A percentile compares a stretch with the other conserved stretches of the same genome.
Evolutionary conservation across 1,140 invertebrate genomes (phyloP).

Genomic region (Muscidifurax raptorellus): DNA sequence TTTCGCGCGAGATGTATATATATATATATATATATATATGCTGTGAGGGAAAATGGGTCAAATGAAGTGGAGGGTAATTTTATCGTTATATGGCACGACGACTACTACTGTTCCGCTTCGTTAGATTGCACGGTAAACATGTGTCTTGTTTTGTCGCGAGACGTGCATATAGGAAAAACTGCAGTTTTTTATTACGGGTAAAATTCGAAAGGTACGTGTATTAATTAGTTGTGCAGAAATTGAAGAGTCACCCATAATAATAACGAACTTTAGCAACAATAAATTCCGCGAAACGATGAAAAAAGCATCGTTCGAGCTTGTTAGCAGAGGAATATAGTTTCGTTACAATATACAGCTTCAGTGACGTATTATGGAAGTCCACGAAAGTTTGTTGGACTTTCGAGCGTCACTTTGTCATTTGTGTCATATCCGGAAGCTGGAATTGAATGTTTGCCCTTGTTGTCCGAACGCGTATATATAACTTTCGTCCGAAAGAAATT

Average conservation of each 20-base stretch:
- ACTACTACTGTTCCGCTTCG: not conserved
- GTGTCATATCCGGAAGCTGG: not conserved
- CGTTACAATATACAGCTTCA: not conserved
- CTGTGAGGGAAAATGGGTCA: constrained; percentile 11
- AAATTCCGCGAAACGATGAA: not conserved
- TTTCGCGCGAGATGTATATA: not conserved
- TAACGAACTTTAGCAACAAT: not conserved
- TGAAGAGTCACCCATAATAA: not conserved
- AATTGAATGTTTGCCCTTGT: not conserved
- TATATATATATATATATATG: not conserved
- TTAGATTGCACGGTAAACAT: not conserved
- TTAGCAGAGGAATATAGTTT: not conserved
- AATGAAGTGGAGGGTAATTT: constrained; percentile 24
- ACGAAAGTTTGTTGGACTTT: not conserved
- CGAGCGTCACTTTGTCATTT: not conserved
- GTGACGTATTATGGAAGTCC: not conserved
- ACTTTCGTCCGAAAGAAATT: not conserved
- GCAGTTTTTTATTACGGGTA: no score
- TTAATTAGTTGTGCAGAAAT: no score
- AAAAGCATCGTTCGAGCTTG: not conserved
- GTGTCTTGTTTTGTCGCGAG: not conserved
- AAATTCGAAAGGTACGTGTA: no score
- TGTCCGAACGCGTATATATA: not conserved
- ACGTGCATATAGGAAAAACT: no score
- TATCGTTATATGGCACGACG: not conserved